Conservation (phyloP, 2,888 invertebrate species). For the Campoplex capitator region DNA sequence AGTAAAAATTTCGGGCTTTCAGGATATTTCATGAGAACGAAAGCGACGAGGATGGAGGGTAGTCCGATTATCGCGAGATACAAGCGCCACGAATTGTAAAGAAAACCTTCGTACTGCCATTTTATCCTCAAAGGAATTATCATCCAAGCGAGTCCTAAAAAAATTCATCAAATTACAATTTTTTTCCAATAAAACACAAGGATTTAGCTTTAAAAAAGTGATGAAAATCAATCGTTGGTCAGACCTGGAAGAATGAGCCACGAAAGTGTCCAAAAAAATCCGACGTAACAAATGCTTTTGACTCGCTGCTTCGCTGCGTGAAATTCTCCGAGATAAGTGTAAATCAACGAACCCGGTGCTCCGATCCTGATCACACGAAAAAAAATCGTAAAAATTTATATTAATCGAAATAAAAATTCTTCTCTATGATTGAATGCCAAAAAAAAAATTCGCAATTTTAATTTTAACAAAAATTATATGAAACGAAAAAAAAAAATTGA, state of each 20-base stretch:
- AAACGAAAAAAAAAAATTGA: too few species aligned
- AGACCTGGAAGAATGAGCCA: conserved; percentile 88
- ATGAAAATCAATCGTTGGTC: background rate
- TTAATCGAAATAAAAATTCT: background rate
- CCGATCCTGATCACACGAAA: conserved; percentile 81
- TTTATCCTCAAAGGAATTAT: conserved; percentile 87
- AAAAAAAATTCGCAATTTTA: too few species aligned
- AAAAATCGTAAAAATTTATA: background rate
- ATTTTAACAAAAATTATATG: too few species aligned
- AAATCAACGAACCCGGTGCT: conserved; percentile 87
- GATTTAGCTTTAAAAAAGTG: background rate
- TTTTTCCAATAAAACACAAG: background rate
- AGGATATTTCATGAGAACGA: conserved; percentile 87
- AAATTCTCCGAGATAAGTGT: conserved; percentile 89
- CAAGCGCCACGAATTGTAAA: conserved; percentile 91
- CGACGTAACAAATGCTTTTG: conserved; percentile 87
- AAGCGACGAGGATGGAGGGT: conserved; percentile 88
- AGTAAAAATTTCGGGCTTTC: conserved; percentile 93
- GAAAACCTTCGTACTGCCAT: conserved; percentile 81
- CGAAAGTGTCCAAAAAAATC: conserved; percentile 88
- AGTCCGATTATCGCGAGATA: conserved; percentile 89
- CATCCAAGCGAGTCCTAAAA: conserved; percentile 88
- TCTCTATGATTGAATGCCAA: too few species aligned
- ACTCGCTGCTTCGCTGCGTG: conserved; percentile 87
- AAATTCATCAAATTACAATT: background rate